These are phyloP conservation scores for Leucophenga montana DNA, from an alignment of 2,888 invertebrate species.

Conservation along the genomic window DNA sequence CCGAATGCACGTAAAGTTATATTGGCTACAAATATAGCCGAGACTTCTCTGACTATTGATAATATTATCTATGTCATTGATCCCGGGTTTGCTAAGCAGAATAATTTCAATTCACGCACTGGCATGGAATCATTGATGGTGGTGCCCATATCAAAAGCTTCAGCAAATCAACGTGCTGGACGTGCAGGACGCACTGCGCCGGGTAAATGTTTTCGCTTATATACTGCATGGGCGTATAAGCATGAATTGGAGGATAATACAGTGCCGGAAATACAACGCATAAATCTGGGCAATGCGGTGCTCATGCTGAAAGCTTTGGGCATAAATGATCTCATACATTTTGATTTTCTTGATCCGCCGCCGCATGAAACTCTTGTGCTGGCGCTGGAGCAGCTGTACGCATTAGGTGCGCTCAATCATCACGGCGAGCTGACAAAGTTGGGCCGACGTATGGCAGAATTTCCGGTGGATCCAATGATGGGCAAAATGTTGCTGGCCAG, in stretches of 20 bases:
- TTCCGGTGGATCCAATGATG: conserved; percentile 99
- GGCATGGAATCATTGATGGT: conserved; percentile 99
- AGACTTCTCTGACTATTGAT: conserved; percentile 98
- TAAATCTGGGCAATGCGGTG: conserved; percentile 96
- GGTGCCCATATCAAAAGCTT: conserved; percentile 98
- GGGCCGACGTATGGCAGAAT: conserved; percentile 98
- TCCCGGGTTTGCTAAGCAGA: conserved; percentile 99
- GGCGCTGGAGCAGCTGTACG: conserved; percentile 97
- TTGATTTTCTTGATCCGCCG: conserved; percentile 98
- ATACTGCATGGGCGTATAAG: conserved; percentile 98
- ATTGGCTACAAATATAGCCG: conserved; percentile 98
- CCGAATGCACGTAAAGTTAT: conserved; percentile 97
- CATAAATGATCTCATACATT: conserved; percentile 97
- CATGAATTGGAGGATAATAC: conserved; percentile 98
- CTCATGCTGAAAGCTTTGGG: conserved; percentile 96
- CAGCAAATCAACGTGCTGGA: conserved; percentile 97
- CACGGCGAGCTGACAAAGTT: conserved; percentile 97
- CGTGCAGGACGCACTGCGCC: conserved; percentile 96
- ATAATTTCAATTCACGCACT: conserved; percentile 97
- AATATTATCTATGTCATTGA: conserved; percentile 99
- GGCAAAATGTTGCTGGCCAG: conserved; percentile 98
- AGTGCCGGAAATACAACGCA: conserved; percentile 97
- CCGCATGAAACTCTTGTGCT: conserved; percentile 93
- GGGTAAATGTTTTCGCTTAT: conserved; percentile 98
- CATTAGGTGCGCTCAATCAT: conserved; percentile 97